Evolutionary conservation across 1,140 invertebrate genomes (phyloP).

Genomic region (Orussus abietinus): DNA sequence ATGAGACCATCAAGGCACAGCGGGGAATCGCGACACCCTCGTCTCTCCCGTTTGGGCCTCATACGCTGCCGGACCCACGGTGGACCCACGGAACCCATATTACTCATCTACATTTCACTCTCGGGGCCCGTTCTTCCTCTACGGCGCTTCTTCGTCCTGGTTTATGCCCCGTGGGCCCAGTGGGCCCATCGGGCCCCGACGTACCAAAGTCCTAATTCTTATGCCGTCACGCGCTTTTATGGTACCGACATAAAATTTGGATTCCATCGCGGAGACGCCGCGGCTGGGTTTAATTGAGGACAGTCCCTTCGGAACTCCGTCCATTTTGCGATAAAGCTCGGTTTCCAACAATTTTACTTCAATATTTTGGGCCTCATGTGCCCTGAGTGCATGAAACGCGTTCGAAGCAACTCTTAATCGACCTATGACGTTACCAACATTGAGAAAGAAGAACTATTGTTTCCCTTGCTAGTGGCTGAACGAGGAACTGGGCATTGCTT

Average conservation of each 20-base stretch:
- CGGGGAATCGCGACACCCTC: conserved; percentile 44
- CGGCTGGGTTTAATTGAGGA: conserved; percentile 22
- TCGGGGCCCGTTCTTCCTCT: conserved; percentile 11
- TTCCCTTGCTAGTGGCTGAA: too few species aligned
- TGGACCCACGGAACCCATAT: conserved; percentile 32
- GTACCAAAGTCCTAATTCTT: conserved; percentile 36
- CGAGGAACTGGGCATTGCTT: too few species aligned
- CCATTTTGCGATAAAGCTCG: too few species aligned
- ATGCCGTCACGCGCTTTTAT: conserved; percentile 42
- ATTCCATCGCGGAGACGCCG: conserved; percentile 32
- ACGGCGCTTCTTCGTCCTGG: conserved; percentile 6
- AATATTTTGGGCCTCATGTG: too few species aligned
- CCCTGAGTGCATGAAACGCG: too few species aligned
- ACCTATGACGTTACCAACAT: too few species aligned
- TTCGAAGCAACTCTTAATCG: too few species aligned
- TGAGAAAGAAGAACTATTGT: too few species aligned
- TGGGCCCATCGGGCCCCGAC: conserved; percentile 13
- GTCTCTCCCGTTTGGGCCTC: conserved; percentile 19
- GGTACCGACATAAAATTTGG: conserved; percentile 41
- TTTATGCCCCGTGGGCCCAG: conserved; percentile 10
- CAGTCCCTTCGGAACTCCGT: conserved; percentile 23
- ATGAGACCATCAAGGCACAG: conserved; percentile 45
- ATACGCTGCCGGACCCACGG: conserved; percentile 18
- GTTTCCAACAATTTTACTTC: too few species aligned
- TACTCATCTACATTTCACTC: conserved; percentile 29